Base-by-base conservation (phyloP, 2,888 invertebrate genomes). In the Asteroscopus sphinx region DNA sequence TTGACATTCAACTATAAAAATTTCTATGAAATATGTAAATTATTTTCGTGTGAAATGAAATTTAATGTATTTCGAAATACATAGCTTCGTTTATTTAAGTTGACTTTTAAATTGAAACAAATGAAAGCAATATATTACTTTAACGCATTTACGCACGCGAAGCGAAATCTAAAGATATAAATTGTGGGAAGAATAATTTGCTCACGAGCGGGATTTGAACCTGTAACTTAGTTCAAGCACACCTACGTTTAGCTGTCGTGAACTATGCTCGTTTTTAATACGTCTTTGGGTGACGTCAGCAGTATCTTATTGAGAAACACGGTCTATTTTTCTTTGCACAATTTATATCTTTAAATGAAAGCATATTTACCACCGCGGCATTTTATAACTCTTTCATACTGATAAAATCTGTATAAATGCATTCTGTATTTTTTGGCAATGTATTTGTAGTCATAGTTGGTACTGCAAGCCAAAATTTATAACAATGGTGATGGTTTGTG, bases 401-500 rank as follows among this genome's bases (percentile, higher is more conserved):
- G 76, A 80, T 77, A 77, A 62, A 45, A 78, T 81, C 77, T 47
- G 8, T 46, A 30, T 49, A 40, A 41, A 55, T 49, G 28, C 41
- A 58, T 39, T 25, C 40, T 30, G 49, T 17, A 36, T 42, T 12
- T 44, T 79, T 79, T 74, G 76, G 76, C 65, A 62, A 52, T 46
- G 68, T 46, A 42, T 45, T 39, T 40, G 58, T 51, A 60, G 67
- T 55, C 56, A 59, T 54, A 40, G 53, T 53, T 40, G 47, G 75
- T 46, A 28, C 32, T 35, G 42, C 64, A 45, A 51, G 63, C 75
- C 80, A 61, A 77, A 77, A 57, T 62, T 52, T 67, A 63, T 62
- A 70, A 75, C 79, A 79, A 74, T 76, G 66, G 73, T 49, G 44
- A 75, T 68, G 70, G 70, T 76, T 67, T 65, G 68, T 79, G 78